A percentile compares a stretch with the other conserved stretches of the same genome.
These are phyloP conservation scores for Pogonognathellus flavescens DNA, from an alignment of 1,140 invertebrate species.

Conservation along the genomic window DNA sequence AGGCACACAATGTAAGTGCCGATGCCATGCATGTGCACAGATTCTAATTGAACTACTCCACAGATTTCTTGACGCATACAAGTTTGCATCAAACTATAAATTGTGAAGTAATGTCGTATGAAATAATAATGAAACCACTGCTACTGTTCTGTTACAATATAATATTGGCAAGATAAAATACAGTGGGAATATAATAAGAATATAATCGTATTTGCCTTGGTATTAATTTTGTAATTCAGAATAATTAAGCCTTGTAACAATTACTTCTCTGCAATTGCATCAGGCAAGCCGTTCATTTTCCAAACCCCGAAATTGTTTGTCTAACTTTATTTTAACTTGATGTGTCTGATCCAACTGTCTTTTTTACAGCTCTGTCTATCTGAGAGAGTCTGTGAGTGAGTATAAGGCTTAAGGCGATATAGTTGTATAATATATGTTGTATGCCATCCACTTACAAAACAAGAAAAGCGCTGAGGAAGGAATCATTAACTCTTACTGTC, in stretches of 20 bases:
- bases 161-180: too few species aligned
- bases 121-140: too few species aligned
- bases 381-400: background rate
- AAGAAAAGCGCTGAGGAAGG: slow-evolving; percentile 43
- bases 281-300: background rate
- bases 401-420: slow-evolving; percentile 28
- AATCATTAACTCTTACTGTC: slow-evolving; percentile 44
- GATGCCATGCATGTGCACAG: too few species aligned
- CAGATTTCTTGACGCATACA: too few species aligned
- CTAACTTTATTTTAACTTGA: background rate
- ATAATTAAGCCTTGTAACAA: slow-evolving; percentile 47
- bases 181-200: too few species aligned
- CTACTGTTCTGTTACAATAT: too few species aligned
- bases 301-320: slow-evolving; percentile 43
- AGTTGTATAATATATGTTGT: background rate
- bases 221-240: slow-evolving; percentile 42
- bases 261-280: slow-evolving; percentile 3
- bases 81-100: too few species aligned
- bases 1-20: too few species aligned
- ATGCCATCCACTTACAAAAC: slow-evolving; percentile 2
- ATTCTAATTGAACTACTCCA: too few species aligned
- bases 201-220: slow-evolving; percentile 26
- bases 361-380: background rate
- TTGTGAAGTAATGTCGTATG: too few species aligned
- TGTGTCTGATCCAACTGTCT: background rate